These are phyloP conservation scores for Chelon auratus DNA, from an alignment of 2,797 vertebrate species.

Conservation along the genomic window DNA sequence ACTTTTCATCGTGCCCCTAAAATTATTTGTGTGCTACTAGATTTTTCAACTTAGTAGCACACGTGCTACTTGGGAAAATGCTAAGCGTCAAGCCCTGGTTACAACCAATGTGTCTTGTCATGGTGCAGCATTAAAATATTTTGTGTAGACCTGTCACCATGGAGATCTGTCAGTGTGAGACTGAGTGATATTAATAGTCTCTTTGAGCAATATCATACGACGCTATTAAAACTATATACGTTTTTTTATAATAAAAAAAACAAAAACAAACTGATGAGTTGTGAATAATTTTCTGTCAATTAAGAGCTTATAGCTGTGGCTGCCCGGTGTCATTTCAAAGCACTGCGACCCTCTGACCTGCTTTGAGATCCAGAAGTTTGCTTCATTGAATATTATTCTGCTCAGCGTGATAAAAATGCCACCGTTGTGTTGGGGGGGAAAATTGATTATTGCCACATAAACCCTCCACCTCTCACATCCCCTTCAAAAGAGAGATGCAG, in stretches of 20 bases:
- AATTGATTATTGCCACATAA: conserved; percentile 67
- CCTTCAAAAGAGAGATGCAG: conserved; percentile 51
- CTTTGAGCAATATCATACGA: too few relatives aligned
- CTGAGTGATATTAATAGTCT: too few relatives aligned
- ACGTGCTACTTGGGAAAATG: too few relatives aligned
- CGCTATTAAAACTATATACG: too few relatives aligned
- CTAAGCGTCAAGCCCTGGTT: too few relatives aligned
- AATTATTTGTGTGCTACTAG: too few relatives aligned
- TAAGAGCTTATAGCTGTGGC: background rate
- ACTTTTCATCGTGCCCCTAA: too few relatives aligned
- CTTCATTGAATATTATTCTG: conserved; percentile 42
- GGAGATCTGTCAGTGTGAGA: background rate
- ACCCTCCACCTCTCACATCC: conserved; percentile 47
- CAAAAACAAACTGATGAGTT: background rate
- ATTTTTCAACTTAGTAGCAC: too few relatives aligned
- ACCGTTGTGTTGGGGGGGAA: conserved; percentile 30
- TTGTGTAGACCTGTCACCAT: conserved; percentile 1
- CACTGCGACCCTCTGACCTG: conserved; percentile 14
- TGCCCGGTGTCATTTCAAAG: conserved; percentile 16
- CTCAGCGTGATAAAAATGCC: conserved; percentile 34
- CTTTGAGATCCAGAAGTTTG: conserved; percentile 40
- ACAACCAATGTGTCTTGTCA: background rate
- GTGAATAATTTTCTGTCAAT: background rate
- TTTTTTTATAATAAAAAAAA: too few relatives aligned
- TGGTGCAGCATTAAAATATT: background rate